These are phyloP conservation scores for Chalcosyrphus nemorum DNA, from an alignment of 2,888 invertebrate genomes.

Conservation along the genomic window DNA sequence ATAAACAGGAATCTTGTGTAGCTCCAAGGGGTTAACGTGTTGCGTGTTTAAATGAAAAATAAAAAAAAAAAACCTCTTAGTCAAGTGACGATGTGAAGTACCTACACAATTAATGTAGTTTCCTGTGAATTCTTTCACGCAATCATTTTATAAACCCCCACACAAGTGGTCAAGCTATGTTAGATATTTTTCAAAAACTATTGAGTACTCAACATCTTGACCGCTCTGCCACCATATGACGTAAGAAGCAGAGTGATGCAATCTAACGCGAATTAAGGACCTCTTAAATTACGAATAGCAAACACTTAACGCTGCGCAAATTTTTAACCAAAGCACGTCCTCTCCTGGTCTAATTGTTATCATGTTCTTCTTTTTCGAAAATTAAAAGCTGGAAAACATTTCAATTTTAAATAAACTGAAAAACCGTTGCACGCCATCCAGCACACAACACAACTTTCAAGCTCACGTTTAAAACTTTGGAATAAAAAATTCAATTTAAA, in stretches of 20 bases:
- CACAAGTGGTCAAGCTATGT: not conserved
- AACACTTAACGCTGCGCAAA: too few species aligned
- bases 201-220: not conserved
- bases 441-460: too few species aligned
- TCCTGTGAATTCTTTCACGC: slow-evolving; percentile 50
- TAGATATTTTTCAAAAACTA: not conserved
- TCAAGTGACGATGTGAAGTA: slow-evolving; percentile 41
- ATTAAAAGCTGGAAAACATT: not conserved
- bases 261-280: too few species aligned
- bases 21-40: not conserved
- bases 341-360: not conserved
- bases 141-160: not conserved
- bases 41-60: not conserved
- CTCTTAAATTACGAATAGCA: too few species aligned
- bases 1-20: not conserved
- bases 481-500: slow-evolving; percentile 1
- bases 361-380: not conserved
- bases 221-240: not conserved
- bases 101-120: slow-evolving; percentile 40
- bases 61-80: not conserved
- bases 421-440: not conserved
- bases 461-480: not conserved
- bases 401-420: not conserved
- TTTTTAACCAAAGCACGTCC: not conserved
- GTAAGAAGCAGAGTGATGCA: too few species aligned